Conservation (phyloP, 2,888 invertebrate genomes). For the Orthonevra nobilis region DNA sequence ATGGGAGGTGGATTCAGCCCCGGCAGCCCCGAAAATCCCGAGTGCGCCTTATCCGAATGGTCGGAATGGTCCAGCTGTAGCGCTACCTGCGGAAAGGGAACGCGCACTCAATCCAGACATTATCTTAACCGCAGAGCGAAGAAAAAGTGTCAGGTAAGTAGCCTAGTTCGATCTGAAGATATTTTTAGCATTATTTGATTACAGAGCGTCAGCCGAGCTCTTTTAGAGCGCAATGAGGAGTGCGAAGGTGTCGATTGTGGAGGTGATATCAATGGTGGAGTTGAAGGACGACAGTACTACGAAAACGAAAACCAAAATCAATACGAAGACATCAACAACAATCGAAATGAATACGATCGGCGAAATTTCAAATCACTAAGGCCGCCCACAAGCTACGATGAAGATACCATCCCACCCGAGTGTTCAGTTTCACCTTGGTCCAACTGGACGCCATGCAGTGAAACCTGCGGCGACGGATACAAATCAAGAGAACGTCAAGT, state of each 20-base stretch:
- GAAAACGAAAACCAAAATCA: slow-evolving; percentile 20
- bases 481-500: slow-evolving; percentile 81
- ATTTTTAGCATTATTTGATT: not conserved
- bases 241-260: slow-evolving; percentile 79
- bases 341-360: slow-evolving; percentile 73
- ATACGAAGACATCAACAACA: slow-evolving; percentile 72
- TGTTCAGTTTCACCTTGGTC: slow-evolving; percentile 89
- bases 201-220: slow-evolving; percentile 77
- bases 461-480: slow-evolving; percentile 88
- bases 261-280: slow-evolving; percentile 75
- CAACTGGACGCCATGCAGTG: slow-evolving; percentile 90
- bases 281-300: not conserved
- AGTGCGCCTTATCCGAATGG: slow-evolving; percentile 88
- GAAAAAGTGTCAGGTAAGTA: slow-evolving; percentile 83
- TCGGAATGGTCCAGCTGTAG: slow-evolving; percentile 90
- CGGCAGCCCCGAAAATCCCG: slow-evolving; percentile 79
- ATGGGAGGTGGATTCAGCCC: slow-evolving; percentile 42
- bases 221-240: slow-evolving; percentile 80
- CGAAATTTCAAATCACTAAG: slow-evolving; percentile 24
- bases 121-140: slow-evolving; percentile 84
- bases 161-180: too few species aligned
- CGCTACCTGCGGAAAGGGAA: slow-evolving; percentile 86
- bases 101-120: slow-evolving; percentile 86
- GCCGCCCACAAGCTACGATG: slow-evolving; percentile 35
- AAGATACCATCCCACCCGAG: slow-evolving; percentile 77